A percentile compares a stretch with the other conserved stretches of the same genome.
Conservation (phyloP, 2,888 invertebrate species). For the Drosophila tanythrix region DNA sequence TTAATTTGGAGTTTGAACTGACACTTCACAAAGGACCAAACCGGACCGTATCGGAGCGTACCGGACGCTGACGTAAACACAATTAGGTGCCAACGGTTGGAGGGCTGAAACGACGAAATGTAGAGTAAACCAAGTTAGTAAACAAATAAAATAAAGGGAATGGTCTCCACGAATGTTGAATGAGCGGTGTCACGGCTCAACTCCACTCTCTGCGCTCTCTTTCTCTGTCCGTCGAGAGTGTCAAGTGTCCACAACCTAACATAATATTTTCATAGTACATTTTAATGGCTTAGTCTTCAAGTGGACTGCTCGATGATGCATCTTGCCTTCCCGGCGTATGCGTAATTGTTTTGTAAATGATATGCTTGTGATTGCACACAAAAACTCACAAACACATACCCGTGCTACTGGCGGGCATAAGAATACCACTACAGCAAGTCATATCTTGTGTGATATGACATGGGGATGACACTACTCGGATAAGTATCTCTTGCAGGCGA, state of each 20-base stretch:
- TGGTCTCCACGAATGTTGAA: constrained; percentile 37
- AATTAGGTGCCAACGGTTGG: constrained; percentile 67
- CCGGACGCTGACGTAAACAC: constrained; percentile 76
- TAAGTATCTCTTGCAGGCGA: not conserved
- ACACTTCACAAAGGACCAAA: constrained; percentile 43
- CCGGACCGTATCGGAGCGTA: constrained; percentile 8
- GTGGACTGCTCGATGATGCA: constrained; percentile 48
- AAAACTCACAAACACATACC: constrained; percentile 8
- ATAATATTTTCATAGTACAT: constrained; percentile 76
- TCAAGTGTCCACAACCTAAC: constrained; percentile 58
- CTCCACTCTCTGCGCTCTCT: not conserved
- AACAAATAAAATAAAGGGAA: constrained; percentile 53
- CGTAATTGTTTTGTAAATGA: constrained; percentile 76
- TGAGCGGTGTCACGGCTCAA: constrained; percentile 56
- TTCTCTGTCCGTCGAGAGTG: constrained; percentile 6
- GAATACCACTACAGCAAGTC: too few species aligned
- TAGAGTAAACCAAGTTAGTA: constrained; percentile 72
- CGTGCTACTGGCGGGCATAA: too few species aligned
- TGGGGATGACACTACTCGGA: not conserved
- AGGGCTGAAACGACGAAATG: constrained; percentile 74
- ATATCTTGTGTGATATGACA: not conserved
- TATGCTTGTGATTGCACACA: constrained; percentile 40
- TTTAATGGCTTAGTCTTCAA: constrained; percentile 70
- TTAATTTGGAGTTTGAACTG: constrained; percentile 69
- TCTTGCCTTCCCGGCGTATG: constrained; percentile 51